Evolutionary conservation across 2,797 vertebrate species (phyloP).

Genomic region (Huso huso): DNA sequence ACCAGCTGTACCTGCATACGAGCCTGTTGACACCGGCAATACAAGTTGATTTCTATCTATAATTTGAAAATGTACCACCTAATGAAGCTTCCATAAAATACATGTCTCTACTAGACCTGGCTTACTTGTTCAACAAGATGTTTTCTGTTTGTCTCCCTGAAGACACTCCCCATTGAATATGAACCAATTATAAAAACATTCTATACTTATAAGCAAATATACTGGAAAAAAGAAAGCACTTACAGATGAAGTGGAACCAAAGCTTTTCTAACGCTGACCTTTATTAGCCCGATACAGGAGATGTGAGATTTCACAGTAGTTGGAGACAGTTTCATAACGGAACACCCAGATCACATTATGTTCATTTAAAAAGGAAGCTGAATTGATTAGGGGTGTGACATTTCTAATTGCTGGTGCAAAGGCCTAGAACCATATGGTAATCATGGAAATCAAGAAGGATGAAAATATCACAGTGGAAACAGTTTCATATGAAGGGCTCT

Average conservation of each 20-base stretch:
- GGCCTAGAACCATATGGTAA: slow-evolving; percentile 19
- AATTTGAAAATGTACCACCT: no score
- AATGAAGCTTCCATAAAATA: no score
- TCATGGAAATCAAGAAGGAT: slow-evolving; percentile 29
- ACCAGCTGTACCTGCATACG: no score
- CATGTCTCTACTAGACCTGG: no score
- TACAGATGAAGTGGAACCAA: not conserved
- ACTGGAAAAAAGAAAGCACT: slow-evolving; percentile 14
- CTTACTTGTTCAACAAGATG: no score
- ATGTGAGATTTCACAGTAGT: slow-evolving; percentile 32
- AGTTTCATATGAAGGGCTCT: slow-evolving; percentile 31
- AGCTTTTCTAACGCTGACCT: slow-evolving; percentile 18
- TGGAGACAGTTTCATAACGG: slow-evolving; percentile 34
- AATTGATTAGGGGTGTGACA: slow-evolving; percentile 28
- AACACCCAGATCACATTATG: slow-evolving; percentile 27
- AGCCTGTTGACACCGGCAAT: no score
- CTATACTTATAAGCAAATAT: no score
- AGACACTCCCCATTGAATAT: no score
- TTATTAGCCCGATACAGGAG: slow-evolving; percentile 20
- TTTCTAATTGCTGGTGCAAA: slow-evolving; percentile 20
- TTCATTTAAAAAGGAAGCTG: slow-evolving; percentile 12
- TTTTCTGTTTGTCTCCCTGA: no score
- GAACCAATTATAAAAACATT: no score
- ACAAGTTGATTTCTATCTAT: no score
- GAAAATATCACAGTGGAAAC: slow-evolving; percentile 24